These are phyloP conservation scores for Eupithecia centaureata DNA, from an alignment of 2,888 invertebrate species.

Conservation along the genomic window DNA sequence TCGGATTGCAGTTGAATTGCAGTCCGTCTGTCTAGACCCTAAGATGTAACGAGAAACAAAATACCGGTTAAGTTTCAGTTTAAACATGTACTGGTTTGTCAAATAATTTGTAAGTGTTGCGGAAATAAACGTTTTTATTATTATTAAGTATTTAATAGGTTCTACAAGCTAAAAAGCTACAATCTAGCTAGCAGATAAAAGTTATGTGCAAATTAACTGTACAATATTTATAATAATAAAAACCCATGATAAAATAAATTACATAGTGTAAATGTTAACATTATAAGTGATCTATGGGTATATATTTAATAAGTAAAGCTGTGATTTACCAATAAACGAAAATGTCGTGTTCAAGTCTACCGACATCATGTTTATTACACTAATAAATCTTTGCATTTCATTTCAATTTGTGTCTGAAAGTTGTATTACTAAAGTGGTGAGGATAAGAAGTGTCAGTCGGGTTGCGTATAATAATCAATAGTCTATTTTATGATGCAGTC, in stretches of 20 bases:
- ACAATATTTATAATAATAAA: too few relatives aligned
- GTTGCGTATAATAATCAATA: constrained; percentile 21
- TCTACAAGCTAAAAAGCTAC: neutral
- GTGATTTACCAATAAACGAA: too few relatives aligned
- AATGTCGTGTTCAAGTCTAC: neutral
- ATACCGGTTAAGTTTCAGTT: too few relatives aligned
- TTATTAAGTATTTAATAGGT: neutral
- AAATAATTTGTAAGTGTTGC: too few relatives aligned
- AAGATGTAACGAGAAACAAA: too few relatives aligned
- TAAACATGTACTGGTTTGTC: too few relatives aligned
- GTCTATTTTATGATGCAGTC: constrained; percentile 13
- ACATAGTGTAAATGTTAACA: too few relatives aligned
- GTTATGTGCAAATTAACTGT: neutral
- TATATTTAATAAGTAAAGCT: too few relatives aligned
- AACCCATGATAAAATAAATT: neutral
- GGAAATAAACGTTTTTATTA: neutral
- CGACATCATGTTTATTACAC: neutral
- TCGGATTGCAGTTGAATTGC: too few relatives aligned
- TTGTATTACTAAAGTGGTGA: neutral
- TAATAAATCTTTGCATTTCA: neutral
- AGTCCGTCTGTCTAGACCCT: too few relatives aligned
- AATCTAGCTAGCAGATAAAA: neutral
- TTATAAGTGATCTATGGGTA: too few relatives aligned
- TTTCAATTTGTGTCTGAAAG: neutral
- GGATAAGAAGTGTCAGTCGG: neutral